These are phyloP conservation scores for Hippoglossus stenolepis DNA, from an alignment of 2,113 vertebrate genomes.

Conservation along the genomic window DNA sequence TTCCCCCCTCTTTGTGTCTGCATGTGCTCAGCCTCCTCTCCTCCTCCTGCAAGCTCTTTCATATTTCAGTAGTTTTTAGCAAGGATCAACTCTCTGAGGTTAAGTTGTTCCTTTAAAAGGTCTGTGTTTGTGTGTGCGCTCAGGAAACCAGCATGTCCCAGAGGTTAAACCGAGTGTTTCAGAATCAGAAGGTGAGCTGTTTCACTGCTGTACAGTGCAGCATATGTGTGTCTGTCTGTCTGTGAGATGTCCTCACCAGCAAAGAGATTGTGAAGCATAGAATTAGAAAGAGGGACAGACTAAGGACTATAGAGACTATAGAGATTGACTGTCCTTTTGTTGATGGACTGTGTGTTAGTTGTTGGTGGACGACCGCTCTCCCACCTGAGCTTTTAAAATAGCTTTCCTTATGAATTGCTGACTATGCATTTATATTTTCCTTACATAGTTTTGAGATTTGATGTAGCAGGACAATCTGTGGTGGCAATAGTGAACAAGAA, in stretches of 20 bases:
- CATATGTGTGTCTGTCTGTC: constrained; percentile 5
- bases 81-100: constrained; percentile 70
- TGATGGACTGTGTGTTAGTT: too few relatives aligned
- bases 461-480: too few relatives aligned
- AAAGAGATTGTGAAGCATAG: constrained; percentile 8
- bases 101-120: constrained; percentile 62
- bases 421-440: too few relatives aligned
- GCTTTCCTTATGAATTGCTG: too few relatives aligned
- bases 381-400: too few relatives aligned
- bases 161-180: constrained; percentile 58
- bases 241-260: constrained; percentile 28
- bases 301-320: too few relatives aligned
- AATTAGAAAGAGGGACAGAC: background rate
- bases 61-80: constrained; percentile 76
- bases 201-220: constrained; percentile 24
- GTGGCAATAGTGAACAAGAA: too few relatives aligned
- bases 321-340: too few relatives aligned
- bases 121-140: constrained; percentile 26
- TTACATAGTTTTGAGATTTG: too few relatives aligned
- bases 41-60: constrained; percentile 46
- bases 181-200: constrained; percentile 55
- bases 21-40: constrained; percentile 21
- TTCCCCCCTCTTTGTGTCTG: constrained; percentile 47
- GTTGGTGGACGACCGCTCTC: too few relatives aligned
- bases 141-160: constrained; percentile 41